Evolutionary conservation across 2,888 invertebrate species (phyloP).

Genomic region (Dendrolimus pini): DNA sequence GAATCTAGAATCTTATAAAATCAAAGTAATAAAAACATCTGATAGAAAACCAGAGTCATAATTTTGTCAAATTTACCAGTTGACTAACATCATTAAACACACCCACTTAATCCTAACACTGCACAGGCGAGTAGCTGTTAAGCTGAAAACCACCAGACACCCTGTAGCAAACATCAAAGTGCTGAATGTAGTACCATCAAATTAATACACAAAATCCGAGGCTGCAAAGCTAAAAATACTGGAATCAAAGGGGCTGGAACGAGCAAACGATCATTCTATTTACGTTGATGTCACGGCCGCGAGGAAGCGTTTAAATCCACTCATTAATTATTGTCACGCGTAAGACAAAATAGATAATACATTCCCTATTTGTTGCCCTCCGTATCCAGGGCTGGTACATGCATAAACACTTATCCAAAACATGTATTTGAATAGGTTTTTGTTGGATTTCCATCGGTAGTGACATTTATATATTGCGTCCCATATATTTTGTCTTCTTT

Average conservation of each 20-base stretch:
- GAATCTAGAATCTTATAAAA: no score
- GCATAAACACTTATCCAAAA: not conserved
- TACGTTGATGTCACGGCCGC: conserved; percentile 76
- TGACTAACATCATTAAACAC: conserved; percentile 16
- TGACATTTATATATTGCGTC: no score
- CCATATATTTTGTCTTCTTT: no score
- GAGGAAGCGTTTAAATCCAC: conserved; percentile 77
- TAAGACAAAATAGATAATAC: conserved; percentile 75
- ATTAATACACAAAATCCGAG: conserved; percentile 69
- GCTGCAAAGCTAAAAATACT: conserved; percentile 67
- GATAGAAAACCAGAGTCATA: no score
- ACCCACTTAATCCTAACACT: conserved; percentile 35
- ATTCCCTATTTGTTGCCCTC: conserved; percentile 69
- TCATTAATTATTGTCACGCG: conserved; percentile 75
- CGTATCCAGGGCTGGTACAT: conserved; percentile 15
- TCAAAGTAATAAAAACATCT: no score
- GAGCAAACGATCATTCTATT: conserved; percentile 70
- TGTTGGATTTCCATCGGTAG: no score
- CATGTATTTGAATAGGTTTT: no score
- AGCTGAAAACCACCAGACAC: conserved; percentile 66
- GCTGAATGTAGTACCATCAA: conserved; percentile 55
- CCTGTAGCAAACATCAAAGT: conserved; percentile 71
- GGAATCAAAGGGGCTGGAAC: conserved; percentile 70
- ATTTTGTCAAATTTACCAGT: no score
- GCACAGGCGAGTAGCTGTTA: conserved; percentile 42